Conservation (phyloP, 2,888 invertebrate species). For the Strigamia maritima region DNA sequence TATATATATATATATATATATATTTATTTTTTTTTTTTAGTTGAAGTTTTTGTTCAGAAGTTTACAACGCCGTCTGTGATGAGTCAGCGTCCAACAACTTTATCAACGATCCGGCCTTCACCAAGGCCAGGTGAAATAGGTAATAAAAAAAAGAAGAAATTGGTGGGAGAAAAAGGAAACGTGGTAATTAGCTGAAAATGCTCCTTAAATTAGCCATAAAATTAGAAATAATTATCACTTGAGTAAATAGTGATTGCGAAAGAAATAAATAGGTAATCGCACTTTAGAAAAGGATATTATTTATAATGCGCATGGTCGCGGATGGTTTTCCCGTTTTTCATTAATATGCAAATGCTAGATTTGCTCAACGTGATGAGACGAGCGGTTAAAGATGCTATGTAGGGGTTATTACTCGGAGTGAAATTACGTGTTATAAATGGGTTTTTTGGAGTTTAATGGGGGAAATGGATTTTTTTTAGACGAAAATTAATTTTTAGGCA, state of each 20-base stretch:
- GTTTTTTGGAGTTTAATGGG: no score
- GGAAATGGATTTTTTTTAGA: no score
- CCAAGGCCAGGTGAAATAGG: conserved; percentile 23
- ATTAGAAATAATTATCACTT: background rate
- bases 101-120: conserved; percentile 22
- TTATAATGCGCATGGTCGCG: no score
- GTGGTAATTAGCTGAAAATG: background rate
- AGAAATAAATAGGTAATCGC: no score
- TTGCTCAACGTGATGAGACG: no score
- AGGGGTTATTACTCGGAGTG: no score
- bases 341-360: no score
- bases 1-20: background rate
- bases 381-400: no score
- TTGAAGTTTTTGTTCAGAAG: conserved; percentile 18
- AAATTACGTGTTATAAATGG: no score
- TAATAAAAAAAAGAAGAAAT: background rate
- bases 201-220: background rate
- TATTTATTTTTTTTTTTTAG: background rate
- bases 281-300: no score
- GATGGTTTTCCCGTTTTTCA: no score
- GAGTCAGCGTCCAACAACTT: conserved; percentile 32
- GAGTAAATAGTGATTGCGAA: background rate
- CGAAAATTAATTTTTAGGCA: no score
- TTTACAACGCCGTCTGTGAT: conserved; percentile 17
- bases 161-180: background rate